Conservation (phyloP, 2,797 vertebrate species). For the Lepus townsendii region DNA sequence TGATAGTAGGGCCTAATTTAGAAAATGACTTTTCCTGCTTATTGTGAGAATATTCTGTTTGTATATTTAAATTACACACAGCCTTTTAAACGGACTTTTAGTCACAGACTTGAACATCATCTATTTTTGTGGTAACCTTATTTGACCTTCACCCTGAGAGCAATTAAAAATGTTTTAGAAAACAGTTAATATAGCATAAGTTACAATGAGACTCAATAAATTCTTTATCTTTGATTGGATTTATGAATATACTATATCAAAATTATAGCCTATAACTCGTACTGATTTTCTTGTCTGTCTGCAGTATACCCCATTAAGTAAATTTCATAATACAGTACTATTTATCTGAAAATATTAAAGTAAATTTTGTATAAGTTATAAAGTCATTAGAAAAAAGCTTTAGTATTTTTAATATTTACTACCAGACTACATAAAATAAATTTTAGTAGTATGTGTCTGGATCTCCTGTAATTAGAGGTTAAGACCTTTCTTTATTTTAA, state of each 20-base stretch:
- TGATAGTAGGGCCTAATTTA: constrained; percentile 9
- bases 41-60: not conserved
- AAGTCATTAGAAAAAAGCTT: not conserved
- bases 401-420: constrained; percentile 42
- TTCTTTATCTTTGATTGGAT: constrained; percentile 41
- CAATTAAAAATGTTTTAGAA: constrained; percentile 62
- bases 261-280: constrained; percentile 38
- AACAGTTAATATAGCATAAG: constrained; percentile 25
- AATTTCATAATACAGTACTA: constrained; percentile 6
- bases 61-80: constrained; percentile 45
- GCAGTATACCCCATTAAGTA: constrained; percentile 43
- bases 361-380: constrained; percentile 52
- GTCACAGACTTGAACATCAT: not conserved
- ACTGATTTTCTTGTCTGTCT: constrained; percentile 14
- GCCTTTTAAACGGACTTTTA: constrained; percentile 21
- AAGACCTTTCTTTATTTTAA: too few species aligned
- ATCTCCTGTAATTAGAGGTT: not conserved
- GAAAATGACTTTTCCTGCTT: constrained; percentile 39
- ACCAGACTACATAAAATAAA: constrained; percentile 30
- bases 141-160: constrained; percentile 50
- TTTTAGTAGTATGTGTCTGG: constrained; percentile 34
- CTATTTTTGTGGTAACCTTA: constrained; percentile 22
- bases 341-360: constrained; percentile 55
- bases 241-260: constrained; percentile 15
- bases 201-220: constrained; percentile 4